A percentile compares a stretch with the other conserved stretches of the same genome.
Evolutionary conservation across 2,888 invertebrate genomes (phyloP).

Genomic region (Pristionchus maxplancki): DNA sequence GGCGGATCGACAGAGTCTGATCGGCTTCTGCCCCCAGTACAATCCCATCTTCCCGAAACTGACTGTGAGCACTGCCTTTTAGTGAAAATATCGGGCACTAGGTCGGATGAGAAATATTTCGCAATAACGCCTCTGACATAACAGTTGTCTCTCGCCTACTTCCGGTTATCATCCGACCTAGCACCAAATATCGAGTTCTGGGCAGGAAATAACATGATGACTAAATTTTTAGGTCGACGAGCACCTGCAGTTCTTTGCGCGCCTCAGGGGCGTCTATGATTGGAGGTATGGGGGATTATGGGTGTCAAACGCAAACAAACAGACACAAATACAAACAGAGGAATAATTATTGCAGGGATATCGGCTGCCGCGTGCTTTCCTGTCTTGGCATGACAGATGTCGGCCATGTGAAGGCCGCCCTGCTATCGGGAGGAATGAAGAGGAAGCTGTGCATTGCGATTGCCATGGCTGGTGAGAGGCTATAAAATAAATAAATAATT

Average conservation of each 20-base stretch:
- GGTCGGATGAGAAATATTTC: no score
- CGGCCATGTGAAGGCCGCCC: background rate
- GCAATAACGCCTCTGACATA: no score
- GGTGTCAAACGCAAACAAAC: no score
- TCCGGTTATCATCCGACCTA: no score
- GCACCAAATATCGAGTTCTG: no score
- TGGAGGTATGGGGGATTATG: no score
- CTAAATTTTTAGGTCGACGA: background rate
- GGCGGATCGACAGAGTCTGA: background rate
- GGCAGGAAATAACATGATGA: no score
- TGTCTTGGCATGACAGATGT: constrained; percentile 45
- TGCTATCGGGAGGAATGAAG: constrained; percentile 73
- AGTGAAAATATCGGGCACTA: no score
- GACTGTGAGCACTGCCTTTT: background rate
- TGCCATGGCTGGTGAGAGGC: constrained; percentile 56
- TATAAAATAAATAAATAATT: background rate
- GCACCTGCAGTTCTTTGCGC: constrained; percentile 6
- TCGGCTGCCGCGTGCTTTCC: background rate
- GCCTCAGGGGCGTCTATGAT: background rate
- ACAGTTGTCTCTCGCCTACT: no score
- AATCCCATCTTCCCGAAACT: constrained; percentile 5
- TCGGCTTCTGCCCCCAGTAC: constrained; percentile 36
- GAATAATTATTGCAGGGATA: no score
- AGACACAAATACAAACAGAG: no score
- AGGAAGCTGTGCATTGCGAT: constrained; percentile 69